Conservation (phyloP, 2,113 vertebrate genomes). For the Propithecus coquereli region DNA sequence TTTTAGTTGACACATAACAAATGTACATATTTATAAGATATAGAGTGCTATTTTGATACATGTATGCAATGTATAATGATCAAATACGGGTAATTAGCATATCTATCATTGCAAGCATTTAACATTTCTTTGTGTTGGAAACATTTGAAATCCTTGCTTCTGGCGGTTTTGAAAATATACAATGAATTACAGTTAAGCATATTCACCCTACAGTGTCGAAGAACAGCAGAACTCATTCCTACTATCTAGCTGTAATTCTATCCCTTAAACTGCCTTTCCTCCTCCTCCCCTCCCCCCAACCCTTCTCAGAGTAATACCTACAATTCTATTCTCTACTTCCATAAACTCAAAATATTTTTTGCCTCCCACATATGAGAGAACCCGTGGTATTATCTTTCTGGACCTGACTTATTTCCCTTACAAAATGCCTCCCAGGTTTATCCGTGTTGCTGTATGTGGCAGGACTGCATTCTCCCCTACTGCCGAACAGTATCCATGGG, state of each 20-base stretch:
- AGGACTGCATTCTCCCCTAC: neutral
- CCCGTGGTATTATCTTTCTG: neutral
- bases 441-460: neutral
- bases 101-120: neutral
- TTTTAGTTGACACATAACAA: neutral
- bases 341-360: neutral
- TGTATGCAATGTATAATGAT: neutral
- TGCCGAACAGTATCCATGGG: neutral
- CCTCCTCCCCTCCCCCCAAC: neutral
- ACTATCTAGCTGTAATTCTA: neutral
- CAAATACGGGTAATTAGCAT: neutral
- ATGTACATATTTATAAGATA: neutral
- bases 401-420: neutral
- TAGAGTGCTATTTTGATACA: neutral
- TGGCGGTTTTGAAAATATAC: neutral
- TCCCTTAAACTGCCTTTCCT: neutral
- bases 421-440: neutral
- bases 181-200: neutral
- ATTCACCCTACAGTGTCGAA: neutral
- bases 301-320: neutral
- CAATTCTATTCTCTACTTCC: neutral
- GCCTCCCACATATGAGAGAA: neutral
- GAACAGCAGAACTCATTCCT: neutral
- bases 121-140: neutral
- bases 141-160: neutral